Evolutionary conservation across 2,888 invertebrate genomes (phyloP).

Genomic region (Nipponacmea schrenckii): DNA sequence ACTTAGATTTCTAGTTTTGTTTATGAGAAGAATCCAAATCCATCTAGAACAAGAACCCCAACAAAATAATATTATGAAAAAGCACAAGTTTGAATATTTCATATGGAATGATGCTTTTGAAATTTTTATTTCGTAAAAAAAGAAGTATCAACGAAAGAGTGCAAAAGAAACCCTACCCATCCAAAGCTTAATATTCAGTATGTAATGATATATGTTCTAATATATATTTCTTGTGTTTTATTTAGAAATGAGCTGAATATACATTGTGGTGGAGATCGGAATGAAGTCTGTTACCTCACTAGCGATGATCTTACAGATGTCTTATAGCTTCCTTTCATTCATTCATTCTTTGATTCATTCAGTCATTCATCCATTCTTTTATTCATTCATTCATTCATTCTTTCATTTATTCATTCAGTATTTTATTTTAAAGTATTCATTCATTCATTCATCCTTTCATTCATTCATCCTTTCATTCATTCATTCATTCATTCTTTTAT

Average conservation of each 20-base stretch:
- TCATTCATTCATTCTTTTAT: neutral
- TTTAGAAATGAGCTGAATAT: neutral
- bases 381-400: neutral
- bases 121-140: too few relatives aligned
- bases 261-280: neutral
- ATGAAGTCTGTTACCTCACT: neutral
- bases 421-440: neutral
- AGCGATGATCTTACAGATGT: neutral
- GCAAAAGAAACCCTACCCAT: too few relatives aligned
- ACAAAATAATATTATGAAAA: too few relatives aligned
- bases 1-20: too few relatives aligned
- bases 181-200: too few relatives aligned
- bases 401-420: neutral
- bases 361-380: neutral
- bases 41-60: too few relatives aligned
- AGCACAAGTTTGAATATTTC: too few relatives aligned
- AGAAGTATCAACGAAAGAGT: too few relatives aligned
- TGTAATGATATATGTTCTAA: too few relatives aligned
- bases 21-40: too few relatives aligned
- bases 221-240: too few relatives aligned
- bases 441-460: neutral
- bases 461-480: neutral
- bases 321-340: neutral
- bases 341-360: neutral
- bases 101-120: too few relatives aligned